phyloP scores from a whole-genome alignment of 1,140 invertebrate species.

The Uloborus diversus region DNA sequence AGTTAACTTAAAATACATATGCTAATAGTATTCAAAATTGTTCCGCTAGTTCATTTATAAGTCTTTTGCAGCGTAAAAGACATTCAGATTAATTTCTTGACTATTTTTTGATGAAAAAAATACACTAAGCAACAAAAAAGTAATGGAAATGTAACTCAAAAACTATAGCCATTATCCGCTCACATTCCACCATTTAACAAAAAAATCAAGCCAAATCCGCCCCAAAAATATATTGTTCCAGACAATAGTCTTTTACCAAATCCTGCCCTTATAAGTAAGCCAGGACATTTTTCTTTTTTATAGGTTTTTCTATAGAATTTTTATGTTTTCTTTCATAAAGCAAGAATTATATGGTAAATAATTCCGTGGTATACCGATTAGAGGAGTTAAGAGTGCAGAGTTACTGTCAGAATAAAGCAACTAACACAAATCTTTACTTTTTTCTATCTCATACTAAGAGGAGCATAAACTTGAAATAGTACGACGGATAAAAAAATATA shows the following conservation, averaged over 20 bases:
- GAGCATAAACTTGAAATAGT: background rate
- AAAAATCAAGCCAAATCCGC: background rate
- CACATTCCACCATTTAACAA: background rate
- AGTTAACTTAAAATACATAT: too few relatives aligned
- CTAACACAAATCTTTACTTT: too few relatives aligned
- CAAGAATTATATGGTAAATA: conserved; percentile 13
- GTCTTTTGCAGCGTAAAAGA: too few relatives aligned
- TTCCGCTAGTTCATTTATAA: too few relatives aligned
- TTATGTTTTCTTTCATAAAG: background rate
- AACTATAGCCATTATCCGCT: background rate
- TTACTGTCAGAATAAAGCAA: background rate
- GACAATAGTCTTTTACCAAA: conserved; percentile 6
- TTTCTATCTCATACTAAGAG: background rate
- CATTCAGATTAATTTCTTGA: too few relatives aligned
- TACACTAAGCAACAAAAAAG: too few relatives aligned
- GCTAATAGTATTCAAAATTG: too few relatives aligned
- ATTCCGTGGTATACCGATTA: background rate
- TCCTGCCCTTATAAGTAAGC: background rate
- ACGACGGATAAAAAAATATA: background rate
- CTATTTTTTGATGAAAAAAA: too few relatives aligned
- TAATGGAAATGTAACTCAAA: conserved; percentile 5
- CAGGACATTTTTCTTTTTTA: background rate
- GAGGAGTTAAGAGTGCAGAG: background rate
- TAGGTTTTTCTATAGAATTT: background rate
- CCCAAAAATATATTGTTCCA: background rate